Conservation (phyloP, 1,140 invertebrate species). For the Formica exsecta region DNA sequence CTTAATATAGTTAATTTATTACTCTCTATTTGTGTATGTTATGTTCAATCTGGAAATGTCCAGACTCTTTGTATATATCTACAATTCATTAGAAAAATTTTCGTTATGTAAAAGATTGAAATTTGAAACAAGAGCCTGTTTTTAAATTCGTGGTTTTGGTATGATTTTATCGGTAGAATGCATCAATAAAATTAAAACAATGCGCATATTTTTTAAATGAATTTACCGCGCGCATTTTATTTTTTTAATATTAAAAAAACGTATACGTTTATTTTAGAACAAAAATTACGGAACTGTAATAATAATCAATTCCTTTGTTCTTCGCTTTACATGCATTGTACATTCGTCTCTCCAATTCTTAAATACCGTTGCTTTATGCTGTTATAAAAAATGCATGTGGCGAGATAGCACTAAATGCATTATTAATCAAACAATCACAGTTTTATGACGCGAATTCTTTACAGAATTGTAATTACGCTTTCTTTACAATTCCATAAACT, state of each 20-base stretch:
- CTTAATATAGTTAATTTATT: neutral
- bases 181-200: neutral
- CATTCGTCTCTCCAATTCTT: neutral
- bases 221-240: neutral
- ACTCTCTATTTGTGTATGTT: neutral
- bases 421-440: neutral
- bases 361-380: slow-evolving; percentile 27
- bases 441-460: neutral
- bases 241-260: neutral
- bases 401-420: neutral
- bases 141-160: neutral
- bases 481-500: slow-evolving; percentile 9
- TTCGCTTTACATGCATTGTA: neutral
- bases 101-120: neutral
- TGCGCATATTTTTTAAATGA: neutral
- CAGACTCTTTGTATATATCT: too few species aligned
- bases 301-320: slow-evolving; percentile 14
- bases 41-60: too few species aligned
- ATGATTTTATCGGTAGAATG: neutral
- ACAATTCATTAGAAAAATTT: neutral
- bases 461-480: neutral
- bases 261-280: slow-evolving; percentile 27
- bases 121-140: neutral
- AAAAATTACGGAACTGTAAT: neutral
- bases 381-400: neutral